A percentile compares a stretch with the other conserved stretches of the same genome.
phyloP scores from a whole-genome alignment of 1,140 invertebrate species.

The Phymastichus coffea region DNA sequence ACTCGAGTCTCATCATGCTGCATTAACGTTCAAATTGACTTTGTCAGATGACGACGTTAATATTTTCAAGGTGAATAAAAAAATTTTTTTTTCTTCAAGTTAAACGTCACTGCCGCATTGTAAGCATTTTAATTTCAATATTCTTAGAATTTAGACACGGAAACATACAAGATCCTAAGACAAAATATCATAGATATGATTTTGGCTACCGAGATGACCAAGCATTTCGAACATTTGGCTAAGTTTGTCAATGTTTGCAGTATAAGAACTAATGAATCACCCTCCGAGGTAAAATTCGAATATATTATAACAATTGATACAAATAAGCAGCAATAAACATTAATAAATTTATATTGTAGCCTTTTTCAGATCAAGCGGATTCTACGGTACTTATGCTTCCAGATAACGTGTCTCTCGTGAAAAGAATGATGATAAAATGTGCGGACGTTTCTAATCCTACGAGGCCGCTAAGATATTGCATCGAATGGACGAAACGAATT shows the following conservation, averaged over 20 bases:
- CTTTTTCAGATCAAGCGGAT: constrained; percentile 51
- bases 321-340: constrained; percentile 21
- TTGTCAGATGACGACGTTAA: constrained; percentile 83
- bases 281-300: constrained; percentile 44
- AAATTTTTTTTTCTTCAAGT: too few relatives aligned
- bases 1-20: constrained; percentile 93
- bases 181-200: constrained; percentile 91
- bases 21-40: constrained; percentile 90
- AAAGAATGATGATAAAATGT: constrained; percentile 95
- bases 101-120: too few relatives aligned
- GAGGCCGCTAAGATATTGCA: constrained; percentile 75
- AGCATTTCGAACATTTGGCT: constrained; percentile 91
- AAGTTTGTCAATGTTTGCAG: constrained; percentile 87
- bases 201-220: constrained; percentile 93
- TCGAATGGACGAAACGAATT: constrained; percentile 86
- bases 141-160: constrained; percentile 77
- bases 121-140: too few relatives aligned
- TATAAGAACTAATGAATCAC: constrained; percentile 33
- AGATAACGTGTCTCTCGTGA: constrained; percentile 79
- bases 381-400: constrained; percentile 58
- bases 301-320: constrained; percentile 11
- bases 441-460: constrained; percentile 94
- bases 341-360: constrained; percentile 32
- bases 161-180: constrained; percentile 76
- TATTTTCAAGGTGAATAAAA: constrained; percentile 70